Conservation (phyloP, 2,113 vertebrate species). For the Geococcyx californianus region DNA sequence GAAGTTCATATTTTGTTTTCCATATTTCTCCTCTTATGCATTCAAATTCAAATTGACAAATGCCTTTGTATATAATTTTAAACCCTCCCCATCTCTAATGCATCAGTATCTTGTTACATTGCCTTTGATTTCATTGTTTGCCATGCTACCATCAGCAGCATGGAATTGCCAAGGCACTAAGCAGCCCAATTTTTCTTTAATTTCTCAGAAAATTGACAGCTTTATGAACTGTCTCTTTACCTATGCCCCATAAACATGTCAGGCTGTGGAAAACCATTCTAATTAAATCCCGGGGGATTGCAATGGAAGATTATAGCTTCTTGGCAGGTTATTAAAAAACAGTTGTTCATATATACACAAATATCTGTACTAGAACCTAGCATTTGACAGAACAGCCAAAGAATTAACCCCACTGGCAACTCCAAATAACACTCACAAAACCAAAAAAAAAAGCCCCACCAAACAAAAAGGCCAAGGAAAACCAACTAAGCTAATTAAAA, state of each 20-base stretch:
- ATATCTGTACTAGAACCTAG: slow-evolving; percentile 75
- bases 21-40: slow-evolving; percentile 67
- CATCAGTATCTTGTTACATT: slow-evolving; percentile 82
- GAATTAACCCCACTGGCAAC: slow-evolving; percentile 73
- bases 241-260: slow-evolving; percentile 87
- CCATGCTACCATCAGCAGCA: slow-evolving; percentile 74
- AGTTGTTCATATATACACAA: slow-evolving; percentile 85
- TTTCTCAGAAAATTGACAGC: slow-evolving; percentile 87
- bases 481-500: background rate
- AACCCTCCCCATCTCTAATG: slow-evolving; percentile 76
- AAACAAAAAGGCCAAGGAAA: background rate
- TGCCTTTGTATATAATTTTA: slow-evolving; percentile 79
- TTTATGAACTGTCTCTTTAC: slow-evolving; percentile 89
- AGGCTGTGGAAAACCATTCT: slow-evolving; percentile 82
- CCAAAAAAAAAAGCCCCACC: background rate
- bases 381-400: slow-evolving; percentile 75
- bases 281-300: slow-evolving; percentile 81
- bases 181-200: slow-evolving; percentile 85
- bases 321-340: slow-evolving; percentile 87
- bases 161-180: slow-evolving; percentile 80
- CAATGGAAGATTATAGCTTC: slow-evolving; percentile 81
- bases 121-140: slow-evolving; percentile 81
- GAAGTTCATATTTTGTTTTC: slow-evolving; percentile 47
- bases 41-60: slow-evolving; percentile 82
- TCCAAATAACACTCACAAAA: background rate